Evolutionary conservation across 2,113 vertebrate species (phyloP), one percentile per base, ranked within the genome.

Genomic region (Copsychus sechellarum): DNA sequence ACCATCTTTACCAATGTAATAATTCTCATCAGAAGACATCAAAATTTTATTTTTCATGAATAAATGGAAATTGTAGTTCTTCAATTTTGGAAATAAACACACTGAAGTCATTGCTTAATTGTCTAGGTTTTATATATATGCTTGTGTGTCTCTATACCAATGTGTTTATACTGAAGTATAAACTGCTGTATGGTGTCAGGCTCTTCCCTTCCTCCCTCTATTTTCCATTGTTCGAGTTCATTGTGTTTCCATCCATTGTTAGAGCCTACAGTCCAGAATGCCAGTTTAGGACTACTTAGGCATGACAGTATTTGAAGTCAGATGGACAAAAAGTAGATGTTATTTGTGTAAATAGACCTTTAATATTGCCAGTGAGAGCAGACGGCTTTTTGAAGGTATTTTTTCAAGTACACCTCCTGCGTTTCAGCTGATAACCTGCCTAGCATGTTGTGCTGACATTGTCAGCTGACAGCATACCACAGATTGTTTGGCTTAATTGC

Each of bases 401-500:
- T 53, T 87, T 73, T 50, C 56, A 81, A 71, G 22, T 73, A 23
- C 70, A 50, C 26, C n/a, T 86, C 74, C 53, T 83, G 57, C 51
- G 60, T 84, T 54, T 81, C 54, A 51, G 45, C 38, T 71, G 81
- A 73, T 90, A 95, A 95, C 88, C 76, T 94, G 86, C 67, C 64
- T 74, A 64, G 73, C 36, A 17, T 69, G 51, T 87, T 85, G 40
- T 88, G 72, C 86, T 93, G 92, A 78, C 13, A 3, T 38, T 86
- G 92, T 93, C 91, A 95, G 83, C 83, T 94, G 83, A 88, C 82
- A 93, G 64, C 76, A 92, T 95, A 66, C 79, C 92, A 71, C 40
- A 74, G 56, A 94, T 93, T 93, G 85, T 93, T 96, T 88, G 88
- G 36, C 79, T 92, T 92, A 94, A 81, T 93, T 94, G 72, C 69